A percentile compares a stretch with the other conserved stretches of the same genome.
Evolutionary conservation across 2,888 invertebrate genomes (phyloP).

Genomic region (Campaea margaritaria): DNA sequence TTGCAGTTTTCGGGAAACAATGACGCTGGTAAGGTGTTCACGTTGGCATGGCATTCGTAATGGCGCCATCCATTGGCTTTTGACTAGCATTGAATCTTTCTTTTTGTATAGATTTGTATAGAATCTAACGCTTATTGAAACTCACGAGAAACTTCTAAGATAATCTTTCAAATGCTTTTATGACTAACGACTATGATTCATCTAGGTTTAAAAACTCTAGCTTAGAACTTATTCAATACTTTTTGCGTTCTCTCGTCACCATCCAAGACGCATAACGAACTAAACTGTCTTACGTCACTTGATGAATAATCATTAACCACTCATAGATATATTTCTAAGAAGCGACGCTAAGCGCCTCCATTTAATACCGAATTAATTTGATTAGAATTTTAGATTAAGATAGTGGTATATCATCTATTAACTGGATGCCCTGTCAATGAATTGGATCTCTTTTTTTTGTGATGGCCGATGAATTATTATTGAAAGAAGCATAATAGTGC

Average conservation of each 20-base stretch:
- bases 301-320: conserved; percentile 20
- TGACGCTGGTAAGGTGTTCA: no score
- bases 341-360: conserved; percentile 13
- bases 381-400: conserved; percentile 15
- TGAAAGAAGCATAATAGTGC: no score
- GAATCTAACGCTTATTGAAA: no score
- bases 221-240: background rate
- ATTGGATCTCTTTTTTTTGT: background rate
- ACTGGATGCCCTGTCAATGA: background rate
- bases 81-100: no score
- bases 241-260: conserved; percentile 20
- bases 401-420: conserved; percentile 1
- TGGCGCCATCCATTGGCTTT: no score
- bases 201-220: background rate
- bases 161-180: background rate
- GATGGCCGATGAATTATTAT: no score
- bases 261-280: conserved; percentile 24
- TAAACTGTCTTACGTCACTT: conserved; percentile 23
- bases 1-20: no score
- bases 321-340: conserved; percentile 12
- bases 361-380: conserved; percentile 16
- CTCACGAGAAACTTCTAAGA: background rate
- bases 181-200: conserved; percentile 15
- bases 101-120: no score
- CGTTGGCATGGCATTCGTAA: no score